Conservation (phyloP, 2,888 invertebrate species). For the Drosophila barbarae region DNA sequence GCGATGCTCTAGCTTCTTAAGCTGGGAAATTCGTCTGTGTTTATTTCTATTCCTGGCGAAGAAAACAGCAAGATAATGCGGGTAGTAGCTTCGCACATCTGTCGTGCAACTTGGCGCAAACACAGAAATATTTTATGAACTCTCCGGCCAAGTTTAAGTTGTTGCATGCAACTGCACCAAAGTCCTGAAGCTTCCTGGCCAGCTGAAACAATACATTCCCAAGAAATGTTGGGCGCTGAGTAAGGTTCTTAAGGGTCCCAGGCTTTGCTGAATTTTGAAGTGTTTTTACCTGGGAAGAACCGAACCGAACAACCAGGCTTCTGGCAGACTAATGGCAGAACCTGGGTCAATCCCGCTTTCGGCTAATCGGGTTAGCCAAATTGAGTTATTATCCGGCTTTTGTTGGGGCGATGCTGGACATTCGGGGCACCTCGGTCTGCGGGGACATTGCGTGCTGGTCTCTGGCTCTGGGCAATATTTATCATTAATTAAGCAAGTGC, state of each 20-base stretch:
- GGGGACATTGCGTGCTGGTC: conserved; percentile 17
- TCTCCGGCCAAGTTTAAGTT: conserved; percentile 46
- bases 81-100: not conserved
- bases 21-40: not conserved
- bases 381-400: conserved; percentile 25
- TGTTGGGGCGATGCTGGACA: not conserved
- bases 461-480: conserved; percentile 50
- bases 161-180: conserved; percentile 24
- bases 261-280: conserved; percentile 17
- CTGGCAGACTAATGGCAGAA: conserved; percentile 4
- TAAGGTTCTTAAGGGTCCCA: conserved; percentile 15
- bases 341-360: conserved; percentile 23
- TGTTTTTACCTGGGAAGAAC: not conserved
- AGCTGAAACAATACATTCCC: conserved; percentile 47
- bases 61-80: not conserved
- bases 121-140: conserved; percentile 40
- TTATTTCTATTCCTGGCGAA: not conserved
- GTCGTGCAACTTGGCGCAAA: conserved; percentile 23
- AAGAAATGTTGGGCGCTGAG: not conserved
- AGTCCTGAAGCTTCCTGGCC: conserved; percentile 17
- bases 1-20: too few relatives aligned
- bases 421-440: conserved; percentile 18
- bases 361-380: conserved; percentile 25
- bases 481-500: conserved; percentile 65
- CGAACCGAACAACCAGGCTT: not conserved